These are phyloP conservation scores for Physella acuta DNA, from an alignment of 1,140 invertebrate genomes.

Conservation along the genomic window DNA sequence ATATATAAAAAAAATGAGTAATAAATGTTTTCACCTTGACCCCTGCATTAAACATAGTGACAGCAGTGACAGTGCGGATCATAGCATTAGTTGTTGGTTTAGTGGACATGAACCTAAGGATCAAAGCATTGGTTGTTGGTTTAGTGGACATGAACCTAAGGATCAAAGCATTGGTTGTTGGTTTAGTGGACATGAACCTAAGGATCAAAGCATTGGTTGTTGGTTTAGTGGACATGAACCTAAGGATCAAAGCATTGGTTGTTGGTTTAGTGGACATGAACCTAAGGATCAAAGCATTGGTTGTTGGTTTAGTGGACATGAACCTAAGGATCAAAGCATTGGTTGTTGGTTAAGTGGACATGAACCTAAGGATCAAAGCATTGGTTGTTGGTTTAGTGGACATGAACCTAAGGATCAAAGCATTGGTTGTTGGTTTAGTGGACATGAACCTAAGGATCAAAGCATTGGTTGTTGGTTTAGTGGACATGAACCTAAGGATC, in stretches of 20 bases:
- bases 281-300: constrained; percentile 62
- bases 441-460: constrained; percentile 60
- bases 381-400: too few species aligned
- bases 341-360: too few species aligned
- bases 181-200: constrained; percentile 57
- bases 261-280: too few species aligned
- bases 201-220: constrained; percentile 38
- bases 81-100: constrained; percentile 61
- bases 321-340: constrained; percentile 63
- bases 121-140: constrained; percentile 41
- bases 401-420: too few species aligned
- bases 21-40: constrained; percentile 56
- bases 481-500: constrained; percentile 58
- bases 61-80: constrained; percentile 64
- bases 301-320: too few species aligned
- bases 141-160: constrained; percentile 58
- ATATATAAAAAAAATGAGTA: too few species aligned
- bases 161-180: constrained; percentile 37
- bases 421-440: constrained; percentile 57
- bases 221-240: constrained; percentile 58
- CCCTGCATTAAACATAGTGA: constrained; percentile 65
- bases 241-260: constrained; percentile 35
- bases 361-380: constrained; percentile 61
- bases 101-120: constrained; percentile 56
- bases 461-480: constrained; percentile 59